Evolutionary conservation across 2,888 invertebrate species (phyloP).

Genomic region (Colostygia pectinataria): DNA sequence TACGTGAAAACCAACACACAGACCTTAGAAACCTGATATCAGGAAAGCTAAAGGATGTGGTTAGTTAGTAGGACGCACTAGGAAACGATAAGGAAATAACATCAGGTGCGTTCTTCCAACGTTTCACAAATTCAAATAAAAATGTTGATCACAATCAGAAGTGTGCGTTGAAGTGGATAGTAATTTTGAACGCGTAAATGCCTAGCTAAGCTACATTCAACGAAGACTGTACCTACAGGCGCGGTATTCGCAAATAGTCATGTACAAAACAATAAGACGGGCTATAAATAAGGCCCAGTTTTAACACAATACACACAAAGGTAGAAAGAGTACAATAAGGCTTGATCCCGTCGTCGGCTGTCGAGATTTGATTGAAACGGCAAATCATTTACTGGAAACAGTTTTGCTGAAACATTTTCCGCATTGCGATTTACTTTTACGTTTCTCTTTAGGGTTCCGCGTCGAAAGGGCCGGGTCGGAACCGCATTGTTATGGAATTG

Average conservation of each 20-base stretch:
- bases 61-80: too few species aligned
- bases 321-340: conserved; percentile 14
- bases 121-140: too few species aligned
- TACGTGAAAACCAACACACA: too few species aligned
- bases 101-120: too few species aligned
- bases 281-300: conserved; percentile 31
- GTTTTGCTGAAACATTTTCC: conserved; percentile 42
- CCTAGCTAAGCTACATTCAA: not conserved
- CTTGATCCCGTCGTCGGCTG: conserved; percentile 32
- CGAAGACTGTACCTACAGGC: conserved; percentile 7
- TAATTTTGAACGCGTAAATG: too few species aligned
- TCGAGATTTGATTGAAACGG: conserved; percentile 48
- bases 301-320: conserved; percentile 28
- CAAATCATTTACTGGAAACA: conserved; percentile 45
- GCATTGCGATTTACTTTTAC: conserved; percentile 43
- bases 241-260: conserved; percentile 29
- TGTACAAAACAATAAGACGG: conserved; percentile 29
- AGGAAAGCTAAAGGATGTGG: too few species aligned
- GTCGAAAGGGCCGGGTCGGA: conserved; percentile 16
- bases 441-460: conserved; percentile 40
- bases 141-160: too few species aligned
- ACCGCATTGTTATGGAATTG: conserved; percentile 28
- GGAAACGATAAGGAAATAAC: too few species aligned
- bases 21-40: too few species aligned
- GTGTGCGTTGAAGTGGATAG: too few species aligned